phyloP scores from a whole-genome alignment of 2,888 invertebrate genomes.

The Cylindroiulus punctatus region DNA sequence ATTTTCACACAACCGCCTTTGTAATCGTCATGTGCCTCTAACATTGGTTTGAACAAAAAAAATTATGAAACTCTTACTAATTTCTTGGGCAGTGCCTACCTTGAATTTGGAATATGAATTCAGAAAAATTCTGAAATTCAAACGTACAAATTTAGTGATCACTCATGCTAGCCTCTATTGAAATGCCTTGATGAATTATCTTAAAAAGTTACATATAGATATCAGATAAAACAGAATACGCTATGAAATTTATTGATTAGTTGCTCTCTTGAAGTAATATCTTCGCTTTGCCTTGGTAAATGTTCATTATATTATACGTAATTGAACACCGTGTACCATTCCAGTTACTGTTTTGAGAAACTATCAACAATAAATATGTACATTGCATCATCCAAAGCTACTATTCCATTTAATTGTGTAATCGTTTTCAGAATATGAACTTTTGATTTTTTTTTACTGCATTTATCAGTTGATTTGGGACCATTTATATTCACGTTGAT shows the following conservation, averaged over 20 bases:
- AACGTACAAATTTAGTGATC: neutral
- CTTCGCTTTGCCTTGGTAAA: neutral
- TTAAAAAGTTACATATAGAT: neutral
- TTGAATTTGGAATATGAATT: neutral
- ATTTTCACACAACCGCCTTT: neutral
- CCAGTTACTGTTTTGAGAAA: neutral
- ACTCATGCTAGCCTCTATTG: neutral
- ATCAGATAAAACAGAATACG: neutral
- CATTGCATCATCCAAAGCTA: neutral
- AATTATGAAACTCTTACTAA: neutral
- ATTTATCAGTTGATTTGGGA: neutral
- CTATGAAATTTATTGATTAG: neutral
- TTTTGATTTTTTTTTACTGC: neutral
- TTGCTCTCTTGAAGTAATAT: neutral
- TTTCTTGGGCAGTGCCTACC: neutral
- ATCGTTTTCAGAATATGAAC: neutral
- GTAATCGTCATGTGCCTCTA: neutral
- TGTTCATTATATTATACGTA: neutral
- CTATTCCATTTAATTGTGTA: neutral
- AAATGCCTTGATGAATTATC: neutral
- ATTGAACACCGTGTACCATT: neutral
- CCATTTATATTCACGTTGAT: neutral
- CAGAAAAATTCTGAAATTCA: neutral
- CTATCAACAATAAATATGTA: slow-evolving; percentile 9
- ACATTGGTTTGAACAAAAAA: neutral